Evolutionary conservation across 2,113 vertebrate species (phyloP).

Genomic region (Cochlearius cochlearius): DNA sequence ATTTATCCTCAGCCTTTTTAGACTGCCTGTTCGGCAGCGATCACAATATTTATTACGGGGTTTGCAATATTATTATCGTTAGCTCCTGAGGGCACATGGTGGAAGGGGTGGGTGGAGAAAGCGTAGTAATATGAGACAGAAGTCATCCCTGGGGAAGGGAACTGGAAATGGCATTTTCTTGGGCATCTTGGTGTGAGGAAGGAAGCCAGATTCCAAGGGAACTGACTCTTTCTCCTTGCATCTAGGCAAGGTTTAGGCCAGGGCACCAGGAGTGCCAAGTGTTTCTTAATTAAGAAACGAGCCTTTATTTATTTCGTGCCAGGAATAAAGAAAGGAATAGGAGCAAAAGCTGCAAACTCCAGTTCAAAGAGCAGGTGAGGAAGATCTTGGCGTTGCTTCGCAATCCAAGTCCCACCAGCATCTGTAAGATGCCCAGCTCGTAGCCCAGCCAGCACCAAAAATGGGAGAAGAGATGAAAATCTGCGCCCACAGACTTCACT

Average conservation of each 20-base stretch:
- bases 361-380: background rate
- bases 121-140: background rate
- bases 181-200: background rate
- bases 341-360: background rate
- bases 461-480: background rate
- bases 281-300: background rate
- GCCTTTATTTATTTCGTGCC: background rate
- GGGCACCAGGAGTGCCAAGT: background rate
- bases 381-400: background rate
- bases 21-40: constrained; percentile 62
- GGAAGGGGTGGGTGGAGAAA: constrained; percentile 10
- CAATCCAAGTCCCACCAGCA: background rate
- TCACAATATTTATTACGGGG: constrained; percentile 67
- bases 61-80: constrained; percentile 16
- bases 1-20: constrained; percentile 68
- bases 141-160: background rate
- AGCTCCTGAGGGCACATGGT: constrained; percentile 49
- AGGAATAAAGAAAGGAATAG: background rate
- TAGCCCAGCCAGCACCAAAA: background rate
- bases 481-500: background rate
- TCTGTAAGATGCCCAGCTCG: background rate
- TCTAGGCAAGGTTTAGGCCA: background rate
- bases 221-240: background rate
- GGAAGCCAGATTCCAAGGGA: background rate
- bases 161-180: constrained; percentile 2